A percentile compares a stretch with the other conserved stretches of the same genome.
Evolutionary conservation across 2,888 invertebrate species (phyloP).

Genomic region (Drosophila mulleri): DNA sequence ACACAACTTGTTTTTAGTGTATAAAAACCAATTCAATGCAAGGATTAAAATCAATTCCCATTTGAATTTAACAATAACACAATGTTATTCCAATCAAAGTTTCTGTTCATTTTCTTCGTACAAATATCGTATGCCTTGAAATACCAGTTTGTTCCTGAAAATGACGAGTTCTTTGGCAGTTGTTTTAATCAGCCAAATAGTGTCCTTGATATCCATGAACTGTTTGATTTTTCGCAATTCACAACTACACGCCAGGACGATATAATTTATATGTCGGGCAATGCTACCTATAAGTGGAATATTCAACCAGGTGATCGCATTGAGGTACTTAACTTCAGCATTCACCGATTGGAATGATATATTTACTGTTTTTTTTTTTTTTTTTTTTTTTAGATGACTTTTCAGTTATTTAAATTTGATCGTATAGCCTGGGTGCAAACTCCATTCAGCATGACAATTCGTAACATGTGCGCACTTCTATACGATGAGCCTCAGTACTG

Average conservation of each 20-base stretch:
- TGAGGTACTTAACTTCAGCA: background rate
- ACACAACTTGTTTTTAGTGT: background rate
- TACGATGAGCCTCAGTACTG: background rate
- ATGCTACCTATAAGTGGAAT: background rate
- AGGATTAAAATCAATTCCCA: background rate
- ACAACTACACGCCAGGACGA: background rate
- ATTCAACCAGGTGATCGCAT: background rate
- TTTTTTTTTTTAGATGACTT: background rate
- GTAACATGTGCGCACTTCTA: background rate
- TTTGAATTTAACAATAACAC: background rate
- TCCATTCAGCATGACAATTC: background rate
- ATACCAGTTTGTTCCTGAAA: background rate
- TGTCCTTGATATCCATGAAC: background rate
- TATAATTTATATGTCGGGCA: background rate
- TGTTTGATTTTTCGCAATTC: background rate
- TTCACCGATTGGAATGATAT: background rate
- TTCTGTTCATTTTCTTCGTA: background rate
- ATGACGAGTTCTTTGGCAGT: conserved; percentile 12
- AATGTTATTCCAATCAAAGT: background rate
- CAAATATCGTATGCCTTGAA: conserved; percentile 23
- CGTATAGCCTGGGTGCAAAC: conserved; percentile 6
- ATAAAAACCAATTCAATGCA: conserved; percentile 1
- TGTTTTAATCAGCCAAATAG: conserved; percentile 14
- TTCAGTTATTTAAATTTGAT: background rate
- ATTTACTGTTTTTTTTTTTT: no score